phyloP scores from a whole-genome alignment of 2,113 vertebrate genomes.

The Aptenodytes forsteri region DNA sequence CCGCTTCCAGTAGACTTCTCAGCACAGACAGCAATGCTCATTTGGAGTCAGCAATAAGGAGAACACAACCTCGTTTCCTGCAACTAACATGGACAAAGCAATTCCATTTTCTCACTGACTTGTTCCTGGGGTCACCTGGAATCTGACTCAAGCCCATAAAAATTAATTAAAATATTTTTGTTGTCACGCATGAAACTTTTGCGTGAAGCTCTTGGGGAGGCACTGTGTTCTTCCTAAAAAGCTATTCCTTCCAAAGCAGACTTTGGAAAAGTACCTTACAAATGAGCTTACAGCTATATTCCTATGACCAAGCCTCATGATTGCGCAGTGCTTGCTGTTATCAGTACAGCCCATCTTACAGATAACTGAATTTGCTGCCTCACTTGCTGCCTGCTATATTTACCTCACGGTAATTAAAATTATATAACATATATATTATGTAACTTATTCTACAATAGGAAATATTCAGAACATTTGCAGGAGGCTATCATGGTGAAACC shows the following conservation, averaged over 20 bases:
- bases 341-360: background rate
- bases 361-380: background rate
- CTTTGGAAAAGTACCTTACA: background rate
- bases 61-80: background rate
- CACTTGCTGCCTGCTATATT: background rate
- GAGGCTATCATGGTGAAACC: background rate
- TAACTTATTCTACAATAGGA: background rate
- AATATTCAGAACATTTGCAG: background rate
- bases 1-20: background rate
- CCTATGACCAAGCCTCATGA: background rate
- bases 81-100: background rate
- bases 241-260: background rate
- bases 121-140: background rate
- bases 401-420: constrained; percentile 22
- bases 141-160: background rate
- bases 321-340: background rate
- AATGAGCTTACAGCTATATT: background rate
- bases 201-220: background rate
- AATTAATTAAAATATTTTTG: background rate
- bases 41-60: background rate
- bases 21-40: background rate
- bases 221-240: background rate
- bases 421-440: constrained; percentile 28
- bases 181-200: background rate
- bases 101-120: background rate